phyloP scores from a whole-genome alignment of 2,113 vertebrate genomes.

The Corythornis vintsioides region DNA sequence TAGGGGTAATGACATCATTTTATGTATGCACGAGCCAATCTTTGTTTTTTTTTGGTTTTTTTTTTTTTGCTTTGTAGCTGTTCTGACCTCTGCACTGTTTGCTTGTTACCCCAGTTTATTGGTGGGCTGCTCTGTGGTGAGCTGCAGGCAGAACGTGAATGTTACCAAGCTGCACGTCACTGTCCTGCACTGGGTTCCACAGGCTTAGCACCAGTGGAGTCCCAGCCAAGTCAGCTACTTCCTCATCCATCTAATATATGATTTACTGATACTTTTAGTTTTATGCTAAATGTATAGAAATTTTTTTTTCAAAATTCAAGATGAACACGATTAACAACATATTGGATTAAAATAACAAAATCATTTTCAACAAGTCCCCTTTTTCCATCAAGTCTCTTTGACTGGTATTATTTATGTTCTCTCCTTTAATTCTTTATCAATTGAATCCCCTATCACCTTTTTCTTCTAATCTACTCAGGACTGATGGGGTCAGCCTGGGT shows the following conservation, averaged over 20 bases:
- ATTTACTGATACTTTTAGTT: not conserved
- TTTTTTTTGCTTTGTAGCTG: not conserved
- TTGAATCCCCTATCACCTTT: not conserved
- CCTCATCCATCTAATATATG: not conserved
- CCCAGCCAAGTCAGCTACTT: not conserved
- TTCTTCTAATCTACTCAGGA: not conserved
- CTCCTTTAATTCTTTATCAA: conserved; percentile 5
- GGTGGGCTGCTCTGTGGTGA: not conserved
- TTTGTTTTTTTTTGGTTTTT: not conserved
- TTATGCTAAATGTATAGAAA: too few species aligned
- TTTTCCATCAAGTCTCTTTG: not conserved
- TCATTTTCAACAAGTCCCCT: not conserved
- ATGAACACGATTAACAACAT: not conserved
- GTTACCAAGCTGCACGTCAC: not conserved
- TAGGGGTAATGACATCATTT: not conserved
- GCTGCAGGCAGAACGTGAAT: not conserved
- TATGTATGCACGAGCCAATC: not conserved
- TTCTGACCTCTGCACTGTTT: not conserved
- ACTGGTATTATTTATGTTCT: not conserved
- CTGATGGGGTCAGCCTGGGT: not conserved
- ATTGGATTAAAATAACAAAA: not conserved
- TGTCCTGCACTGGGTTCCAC: not conserved
- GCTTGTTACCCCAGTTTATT: not conserved
- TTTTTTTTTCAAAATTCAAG: not conserved
- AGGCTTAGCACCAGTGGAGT: not conserved